Evolutionary conservation across 2,888 invertebrate species (phyloP).

Genomic region (Lithophane socia): DNA sequence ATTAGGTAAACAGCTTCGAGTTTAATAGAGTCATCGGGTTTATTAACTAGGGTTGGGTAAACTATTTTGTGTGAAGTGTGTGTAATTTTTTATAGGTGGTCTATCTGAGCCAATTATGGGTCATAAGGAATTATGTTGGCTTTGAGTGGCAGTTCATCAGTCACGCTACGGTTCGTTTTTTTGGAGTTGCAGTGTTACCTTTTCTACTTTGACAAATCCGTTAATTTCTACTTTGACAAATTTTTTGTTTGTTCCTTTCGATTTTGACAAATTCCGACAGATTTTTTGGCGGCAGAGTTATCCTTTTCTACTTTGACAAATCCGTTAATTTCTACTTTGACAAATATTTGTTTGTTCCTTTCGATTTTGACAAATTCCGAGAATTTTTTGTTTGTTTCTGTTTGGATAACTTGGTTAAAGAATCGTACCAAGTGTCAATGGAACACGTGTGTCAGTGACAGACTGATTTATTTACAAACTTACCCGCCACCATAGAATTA

Average conservation of each 20-base stretch:
- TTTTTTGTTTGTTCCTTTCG: no score
- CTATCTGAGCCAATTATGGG: constrained; percentile 60
- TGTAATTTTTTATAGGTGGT: constrained; percentile 45
- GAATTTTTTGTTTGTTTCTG: no score
- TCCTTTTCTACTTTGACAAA: no score
- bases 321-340: no score
- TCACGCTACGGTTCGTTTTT: constrained; percentile 16
- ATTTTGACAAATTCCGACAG: no score
- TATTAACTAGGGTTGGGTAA: constrained; percentile 76
- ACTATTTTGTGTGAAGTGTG: constrained; percentile 52
- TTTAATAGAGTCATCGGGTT: constrained; percentile 87
- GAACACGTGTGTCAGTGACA: background rate
- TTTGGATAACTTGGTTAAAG: background rate
- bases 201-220: no score
- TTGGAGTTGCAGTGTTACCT: background rate
- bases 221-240: no score
- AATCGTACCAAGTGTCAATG: background rate
- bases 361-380: no score
- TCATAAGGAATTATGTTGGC: constrained; percentile 42
- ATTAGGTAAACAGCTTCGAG: constrained; percentile 89
- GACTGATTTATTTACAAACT: background rate
- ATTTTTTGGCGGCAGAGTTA: background rate
- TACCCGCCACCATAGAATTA: background rate
- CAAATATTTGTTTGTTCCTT: no score
- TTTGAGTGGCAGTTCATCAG: constrained; percentile 33